A percentile compares a stretch with the other conserved stretches of the same genome.
Conservation (phyloP, 1,140 invertebrate species). For the Nymphalis io region DNA sequence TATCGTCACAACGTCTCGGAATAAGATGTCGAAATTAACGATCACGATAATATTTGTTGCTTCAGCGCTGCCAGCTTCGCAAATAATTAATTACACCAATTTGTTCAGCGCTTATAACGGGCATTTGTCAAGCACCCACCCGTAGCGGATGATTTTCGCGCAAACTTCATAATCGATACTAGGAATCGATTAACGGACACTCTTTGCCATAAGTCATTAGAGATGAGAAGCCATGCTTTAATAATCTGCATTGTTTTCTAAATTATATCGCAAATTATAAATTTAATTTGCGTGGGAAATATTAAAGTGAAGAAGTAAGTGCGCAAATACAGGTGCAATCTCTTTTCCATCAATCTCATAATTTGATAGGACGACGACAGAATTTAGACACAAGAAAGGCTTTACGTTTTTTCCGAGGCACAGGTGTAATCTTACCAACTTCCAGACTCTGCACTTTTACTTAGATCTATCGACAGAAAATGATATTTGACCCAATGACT, state of each 20-base stretch:
- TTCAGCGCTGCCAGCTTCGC: slow-evolving; percentile 67
- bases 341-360: too few relatives aligned
- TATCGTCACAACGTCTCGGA: slow-evolving; percentile 57
- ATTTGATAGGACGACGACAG: too few relatives aligned
- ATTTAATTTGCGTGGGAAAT: too few relatives aligned
- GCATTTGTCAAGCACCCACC: slow-evolving; percentile 75
- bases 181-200: slow-evolving; percentile 56
- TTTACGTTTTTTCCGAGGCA: too few relatives aligned
- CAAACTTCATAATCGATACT: slow-evolving; percentile 77
- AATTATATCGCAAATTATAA: too few relatives aligned
- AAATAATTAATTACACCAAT: slow-evolving; percentile 78
- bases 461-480: too few relatives aligned
- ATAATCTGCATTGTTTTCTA: slow-evolving; percentile 38
- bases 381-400: too few relatives aligned
- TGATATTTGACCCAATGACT: too few relatives aligned
- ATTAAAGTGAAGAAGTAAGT: too few relatives aligned
- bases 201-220: slow-evolving; percentile 48
- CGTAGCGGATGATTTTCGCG: slow-evolving; percentile 71
- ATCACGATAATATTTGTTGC: slow-evolving; percentile 80
- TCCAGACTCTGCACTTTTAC: too few relatives aligned
- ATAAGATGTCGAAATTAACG: slow-evolving; percentile 79
- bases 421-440: too few relatives aligned
- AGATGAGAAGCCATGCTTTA: slow-evolving; percentile 51
- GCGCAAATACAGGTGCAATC: too few relatives aligned
- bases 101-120: slow-evolving; percentile 78